phyloP scores from a whole-genome alignment of 2,888 invertebrate species.

The Aphrophora alni region DNA sequence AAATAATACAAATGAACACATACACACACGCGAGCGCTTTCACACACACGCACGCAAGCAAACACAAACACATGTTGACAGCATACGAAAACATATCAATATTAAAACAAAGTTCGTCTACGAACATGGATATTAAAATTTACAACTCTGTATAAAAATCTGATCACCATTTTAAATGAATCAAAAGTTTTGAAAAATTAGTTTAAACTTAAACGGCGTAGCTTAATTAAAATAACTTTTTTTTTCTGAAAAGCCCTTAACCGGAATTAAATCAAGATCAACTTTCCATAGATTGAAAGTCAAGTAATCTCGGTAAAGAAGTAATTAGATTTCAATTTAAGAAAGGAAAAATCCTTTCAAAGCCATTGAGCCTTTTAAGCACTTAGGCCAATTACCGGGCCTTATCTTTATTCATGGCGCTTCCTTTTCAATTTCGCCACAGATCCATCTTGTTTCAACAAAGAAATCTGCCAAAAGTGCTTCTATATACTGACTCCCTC shows the following conservation, averaged over 20 bases:
- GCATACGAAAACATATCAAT: no score
- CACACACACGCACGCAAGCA: no score
- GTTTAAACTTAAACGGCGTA: background rate
- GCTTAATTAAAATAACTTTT: background rate
- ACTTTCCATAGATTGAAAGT: background rate
- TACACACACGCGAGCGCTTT: no score
- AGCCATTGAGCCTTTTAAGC: background rate
- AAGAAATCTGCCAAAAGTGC: background rate
- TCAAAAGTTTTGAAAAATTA: background rate
- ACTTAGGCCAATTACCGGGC: background rate
- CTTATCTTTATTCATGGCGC: slow-evolving; percentile 9
- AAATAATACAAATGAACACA: no score
- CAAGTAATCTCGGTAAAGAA: background rate
- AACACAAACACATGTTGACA: no score
- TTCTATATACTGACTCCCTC: no score
- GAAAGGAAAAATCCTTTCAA: background rate
- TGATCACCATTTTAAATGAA: background rate
- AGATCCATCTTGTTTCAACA: background rate
- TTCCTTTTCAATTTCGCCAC: background rate
- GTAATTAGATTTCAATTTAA: slow-evolving; percentile 6
- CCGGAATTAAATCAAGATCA: background rate
- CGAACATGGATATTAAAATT: no score
- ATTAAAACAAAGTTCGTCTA: no score
- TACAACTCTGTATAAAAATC: background rate
- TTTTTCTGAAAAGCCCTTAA: background rate